Evolutionary conservation across 2,797 vertebrate species (phyloP).

Genomic region (Myotis pilosus): DNA sequence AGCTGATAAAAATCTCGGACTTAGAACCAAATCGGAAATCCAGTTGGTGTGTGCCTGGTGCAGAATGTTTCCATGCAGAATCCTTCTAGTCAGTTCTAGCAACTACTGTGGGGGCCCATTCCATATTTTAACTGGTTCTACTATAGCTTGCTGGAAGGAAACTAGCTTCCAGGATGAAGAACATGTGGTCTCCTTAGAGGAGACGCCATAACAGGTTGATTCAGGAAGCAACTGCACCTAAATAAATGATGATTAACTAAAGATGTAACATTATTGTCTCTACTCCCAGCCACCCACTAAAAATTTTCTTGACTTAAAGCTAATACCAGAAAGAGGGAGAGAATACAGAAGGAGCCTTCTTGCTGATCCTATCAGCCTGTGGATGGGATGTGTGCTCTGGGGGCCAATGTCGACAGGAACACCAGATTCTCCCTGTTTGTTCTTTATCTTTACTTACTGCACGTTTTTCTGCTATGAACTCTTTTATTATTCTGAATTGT

Average conservation of each 20-base stretch:
- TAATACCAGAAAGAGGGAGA: neutral
- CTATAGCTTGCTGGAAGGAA: neutral
- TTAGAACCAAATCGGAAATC: neutral
- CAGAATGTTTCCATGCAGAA: neutral
- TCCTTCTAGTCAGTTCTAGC: neutral
- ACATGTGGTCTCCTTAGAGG: neutral
- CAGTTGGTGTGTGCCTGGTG: neutral
- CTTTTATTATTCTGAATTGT: conserved; percentile 72
- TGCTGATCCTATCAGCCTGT: neutral
- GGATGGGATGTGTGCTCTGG: neutral
- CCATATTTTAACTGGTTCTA: neutral
- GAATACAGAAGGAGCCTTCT: neutral
- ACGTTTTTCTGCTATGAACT: conserved; percentile 33
- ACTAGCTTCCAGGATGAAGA: neutral
- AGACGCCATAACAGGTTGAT: neutral
- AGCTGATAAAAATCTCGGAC: neutral
- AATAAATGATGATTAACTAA: neutral
- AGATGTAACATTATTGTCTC: neutral
- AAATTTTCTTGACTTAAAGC: neutral
- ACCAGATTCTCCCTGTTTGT: neutral
- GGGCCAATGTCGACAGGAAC: neutral
- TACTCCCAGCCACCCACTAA: neutral
- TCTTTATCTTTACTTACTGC: conserved; percentile 22
- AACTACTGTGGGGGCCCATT: too few relatives aligned
- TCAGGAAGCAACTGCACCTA: neutral